Base-by-base conservation (phyloP, 1,140 invertebrate species). In the Drosophila watanabei region DNA sequence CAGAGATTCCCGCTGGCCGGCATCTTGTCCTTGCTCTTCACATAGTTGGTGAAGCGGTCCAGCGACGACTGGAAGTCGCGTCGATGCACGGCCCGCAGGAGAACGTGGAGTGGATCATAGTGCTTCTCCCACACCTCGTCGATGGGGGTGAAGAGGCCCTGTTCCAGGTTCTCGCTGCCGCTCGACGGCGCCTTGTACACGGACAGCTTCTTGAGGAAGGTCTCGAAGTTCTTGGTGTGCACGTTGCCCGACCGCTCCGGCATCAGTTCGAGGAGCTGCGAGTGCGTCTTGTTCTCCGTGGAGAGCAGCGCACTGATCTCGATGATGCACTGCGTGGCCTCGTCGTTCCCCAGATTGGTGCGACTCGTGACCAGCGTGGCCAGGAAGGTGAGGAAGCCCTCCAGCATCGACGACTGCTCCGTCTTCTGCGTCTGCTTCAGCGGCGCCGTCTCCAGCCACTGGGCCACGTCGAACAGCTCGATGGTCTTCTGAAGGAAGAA, bases 221-320 rank as follows among this genome's bases (percentile, higher is more conserved):
- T 95, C 93, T 99, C 98, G 93, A 99, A 98, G 94, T 98, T 97
- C 83, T 97, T 96, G 51, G 96, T 97, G 91, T 98, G 97, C 28
- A 97, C 96, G 83, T 97, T 97, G 9, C 98, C 98, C 87, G 97
- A 98, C 30, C 98, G 95, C 94, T 99, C 98, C 1, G 98, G 98
- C 97, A 99, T 98, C 35, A 98, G 94, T 93, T 99, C 98, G 94
- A 98, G 96, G 20, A 99, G 94, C 92, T 99, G 98, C 79, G 97
- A 98, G 94, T 99, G 98, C 2, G 98, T 99, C 93, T 98, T 98
- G 93, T 99, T 98, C 49, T 96, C 96, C 93, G 98, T 98, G 84
- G 98, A 98, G 46, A 99, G 94, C 30, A 99, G 93, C 5, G 98
- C 98, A 14, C 98, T 96, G 95, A 99, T 98, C 95, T 99, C 98